Evolutionary conservation across 2,888 invertebrate species (phyloP).

Genomic region (Seira sanloemensis): DNA sequence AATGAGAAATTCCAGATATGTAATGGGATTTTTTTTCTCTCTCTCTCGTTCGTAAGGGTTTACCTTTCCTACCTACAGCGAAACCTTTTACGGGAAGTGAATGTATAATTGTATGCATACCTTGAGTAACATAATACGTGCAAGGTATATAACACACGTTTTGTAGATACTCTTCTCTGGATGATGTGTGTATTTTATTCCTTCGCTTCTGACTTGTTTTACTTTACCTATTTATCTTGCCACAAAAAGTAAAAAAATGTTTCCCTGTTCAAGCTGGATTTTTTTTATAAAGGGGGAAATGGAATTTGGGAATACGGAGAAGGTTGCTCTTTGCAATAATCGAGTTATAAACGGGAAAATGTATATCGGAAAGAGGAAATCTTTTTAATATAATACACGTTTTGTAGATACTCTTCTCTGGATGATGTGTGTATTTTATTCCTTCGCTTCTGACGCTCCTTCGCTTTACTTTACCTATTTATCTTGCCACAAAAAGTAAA

Average conservation of each 20-base stretch:
- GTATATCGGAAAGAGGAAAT: conserved; percentile 15
- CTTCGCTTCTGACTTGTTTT: not conserved
- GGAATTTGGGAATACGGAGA: not conserved
- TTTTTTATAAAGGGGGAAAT: not conserved
- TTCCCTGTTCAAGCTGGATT: not conserved
- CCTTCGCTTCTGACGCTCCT: not conserved
- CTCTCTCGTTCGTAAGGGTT: no score
- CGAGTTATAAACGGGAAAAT: not conserved
- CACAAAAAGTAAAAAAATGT: not conserved
- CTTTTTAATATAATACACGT: conserved; percentile 5
- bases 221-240: not conserved
- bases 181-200: not conserved
- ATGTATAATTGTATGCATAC: not conserved
- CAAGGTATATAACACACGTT: not conserved
- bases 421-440: not conserved
- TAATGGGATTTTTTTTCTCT: conserved; percentile 22
- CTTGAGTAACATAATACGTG: not conserved
- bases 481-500: not conserved
- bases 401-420: not conserved
- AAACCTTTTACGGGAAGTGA: conserved; percentile 52
- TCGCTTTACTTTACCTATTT: not conserved
- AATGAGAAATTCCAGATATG: conserved; percentile 42
- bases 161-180: not conserved
- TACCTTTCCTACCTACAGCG: conserved; percentile 11
- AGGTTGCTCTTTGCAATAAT: not conserved